A percentile compares a stretch with the other conserved stretches of the same genome.
Conservation (phyloP, 2,113 vertebrate genomes). For the Brachyistius frenatus region DNA sequence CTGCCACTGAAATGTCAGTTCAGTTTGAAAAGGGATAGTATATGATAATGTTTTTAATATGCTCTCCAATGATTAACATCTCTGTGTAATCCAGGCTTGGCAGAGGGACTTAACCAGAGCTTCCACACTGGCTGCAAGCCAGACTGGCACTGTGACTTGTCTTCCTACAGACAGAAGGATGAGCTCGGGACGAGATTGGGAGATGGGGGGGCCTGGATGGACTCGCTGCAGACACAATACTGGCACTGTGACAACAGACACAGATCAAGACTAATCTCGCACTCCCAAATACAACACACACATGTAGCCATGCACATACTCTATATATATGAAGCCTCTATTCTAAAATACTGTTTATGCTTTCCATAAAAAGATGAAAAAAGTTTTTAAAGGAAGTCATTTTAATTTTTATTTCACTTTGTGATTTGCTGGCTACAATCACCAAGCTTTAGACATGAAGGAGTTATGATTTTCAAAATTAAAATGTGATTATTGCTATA, state of each 20-base stretch:
- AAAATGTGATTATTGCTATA: too few relatives aligned
- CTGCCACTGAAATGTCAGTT: slow-evolving; percentile 11
- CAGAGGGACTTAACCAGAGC: slow-evolving; percentile 68
- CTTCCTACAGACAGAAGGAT: slow-evolving; percentile 80
- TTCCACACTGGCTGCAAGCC: slow-evolving; percentile 70
- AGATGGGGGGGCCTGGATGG: slow-evolving; percentile 73
- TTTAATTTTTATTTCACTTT: background rate
- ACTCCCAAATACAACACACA: slow-evolving; percentile 46
- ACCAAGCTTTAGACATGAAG: too few relatives aligned
- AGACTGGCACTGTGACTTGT: slow-evolving; percentile 76
- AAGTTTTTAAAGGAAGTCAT: background rate
- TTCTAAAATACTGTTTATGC: background rate
- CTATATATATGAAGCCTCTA: background rate
- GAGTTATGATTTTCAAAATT: too few relatives aligned
- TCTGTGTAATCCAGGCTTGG: slow-evolving; percentile 77
- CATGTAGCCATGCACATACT: background rate
- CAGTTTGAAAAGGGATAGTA: slow-evolving; percentile 48
- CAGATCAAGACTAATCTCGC: slow-evolving; percentile 75
- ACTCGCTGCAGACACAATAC: slow-evolving; percentile 84
- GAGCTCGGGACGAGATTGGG: slow-evolving; percentile 74
- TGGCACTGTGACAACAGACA: slow-evolving; percentile 81
- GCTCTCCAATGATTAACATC: slow-evolving; percentile 71
- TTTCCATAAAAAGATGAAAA: background rate
- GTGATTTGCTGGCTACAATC: background rate
- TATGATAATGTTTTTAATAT: slow-evolving; percentile 61